Conservation (phyloP, 64 coral and sea anemone genomes). For the Pachyseris speciosa region DNA sequence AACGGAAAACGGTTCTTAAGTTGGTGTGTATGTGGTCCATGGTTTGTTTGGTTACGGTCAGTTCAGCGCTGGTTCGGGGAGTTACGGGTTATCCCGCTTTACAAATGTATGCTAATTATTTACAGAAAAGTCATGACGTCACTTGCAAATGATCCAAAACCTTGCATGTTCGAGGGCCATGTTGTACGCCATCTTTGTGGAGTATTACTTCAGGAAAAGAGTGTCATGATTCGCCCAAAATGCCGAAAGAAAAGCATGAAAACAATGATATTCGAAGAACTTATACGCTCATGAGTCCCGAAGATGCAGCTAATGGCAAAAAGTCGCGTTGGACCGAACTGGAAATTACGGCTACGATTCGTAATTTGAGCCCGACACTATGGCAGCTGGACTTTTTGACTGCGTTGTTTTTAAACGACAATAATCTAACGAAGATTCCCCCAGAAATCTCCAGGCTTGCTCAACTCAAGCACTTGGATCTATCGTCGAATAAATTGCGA, state of each 20-base stretch:
- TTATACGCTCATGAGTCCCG: conserved; percentile 90
- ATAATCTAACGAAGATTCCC: conserved; percentile 96
- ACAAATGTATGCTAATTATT: not conserved
- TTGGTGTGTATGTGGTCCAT: not conserved
- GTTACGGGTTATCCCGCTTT: not conserved
- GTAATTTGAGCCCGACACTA: conserved; percentile 98
- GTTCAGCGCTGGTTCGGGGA: too few relatives aligned
- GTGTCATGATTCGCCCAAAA: conserved; percentile 87
- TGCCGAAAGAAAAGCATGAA: conserved; percentile 98
- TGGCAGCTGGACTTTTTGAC: conserved; percentile 99
- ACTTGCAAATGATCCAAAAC: conserved; percentile 19
- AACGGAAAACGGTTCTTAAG: not conserved
- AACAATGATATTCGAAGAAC: conserved; percentile 93
- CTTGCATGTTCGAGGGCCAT: conserved; percentile 78
- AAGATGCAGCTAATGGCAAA: conserved; percentile 95
- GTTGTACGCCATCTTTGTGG: conserved; percentile 86
- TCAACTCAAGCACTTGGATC: conserved; percentile 90
- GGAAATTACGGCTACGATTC: conserved; percentile 95
- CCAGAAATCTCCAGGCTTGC: conserved; percentile 92
- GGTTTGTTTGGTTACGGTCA: too few relatives aligned
- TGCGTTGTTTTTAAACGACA: conserved; percentile 96
- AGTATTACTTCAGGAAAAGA: conserved; percentile 75
- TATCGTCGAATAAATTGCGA: conserved; percentile 98
- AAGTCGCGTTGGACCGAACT: conserved; percentile 98
- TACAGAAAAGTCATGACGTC: conserved; percentile 23